Conservation (phyloP, 2,113 vertebrate genomes). For the Abramis brama region DNA sequence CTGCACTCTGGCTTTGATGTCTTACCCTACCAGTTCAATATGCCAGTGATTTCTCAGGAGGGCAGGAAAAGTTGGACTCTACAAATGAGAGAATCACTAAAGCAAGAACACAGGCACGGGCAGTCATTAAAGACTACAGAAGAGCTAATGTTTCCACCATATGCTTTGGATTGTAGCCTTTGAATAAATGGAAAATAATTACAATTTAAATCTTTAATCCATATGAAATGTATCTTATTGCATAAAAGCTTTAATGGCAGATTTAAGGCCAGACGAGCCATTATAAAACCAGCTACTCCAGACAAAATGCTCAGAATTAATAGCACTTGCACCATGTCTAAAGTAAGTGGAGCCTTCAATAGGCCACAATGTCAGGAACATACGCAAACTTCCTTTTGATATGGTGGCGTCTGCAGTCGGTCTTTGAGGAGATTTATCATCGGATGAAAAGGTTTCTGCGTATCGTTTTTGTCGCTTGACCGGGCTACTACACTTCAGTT, state of each 20-base stretch:
- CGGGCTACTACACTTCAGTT: slow-evolving; percentile 6
- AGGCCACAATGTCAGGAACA: slow-evolving; percentile 36
- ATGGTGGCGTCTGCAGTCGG: slow-evolving; percentile 31
- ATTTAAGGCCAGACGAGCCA: slow-evolving; percentile 47
- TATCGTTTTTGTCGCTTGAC: slow-evolving; percentile 12
- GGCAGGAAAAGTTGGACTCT: slow-evolving; percentile 61
- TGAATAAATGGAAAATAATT: slow-evolving; percentile 61
- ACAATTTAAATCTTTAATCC: slow-evolving; percentile 61
- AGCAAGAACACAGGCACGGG: slow-evolving; percentile 66
- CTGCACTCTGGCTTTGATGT: slow-evolving; percentile 64
- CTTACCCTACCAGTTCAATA: slow-evolving; percentile 57
- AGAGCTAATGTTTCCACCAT: slow-evolving; percentile 70
- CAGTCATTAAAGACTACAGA: slow-evolving; percentile 73
- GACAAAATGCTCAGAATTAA: slow-evolving; percentile 44
- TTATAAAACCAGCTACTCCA: slow-evolving; percentile 32
- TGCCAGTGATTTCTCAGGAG: slow-evolving; percentile 70
- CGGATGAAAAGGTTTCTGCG: slow-evolving; percentile 22
- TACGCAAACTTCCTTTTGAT: slow-evolving; percentile 42
- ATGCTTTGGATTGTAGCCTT: slow-evolving; percentile 58
- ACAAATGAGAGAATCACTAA: slow-evolving; percentile 65
- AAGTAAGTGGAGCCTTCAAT: slow-evolving; percentile 18
- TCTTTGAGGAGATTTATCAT: slow-evolving; percentile 41
- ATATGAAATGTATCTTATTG: slow-evolving; percentile 56
- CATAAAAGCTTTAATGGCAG: slow-evolving; percentile 40
- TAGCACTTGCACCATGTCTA: slow-evolving; percentile 33